These are phyloP conservation scores for Nudaria mundana DNA, from an alignment of 2,888 invertebrate genomes.

Conservation along the genomic window DNA sequence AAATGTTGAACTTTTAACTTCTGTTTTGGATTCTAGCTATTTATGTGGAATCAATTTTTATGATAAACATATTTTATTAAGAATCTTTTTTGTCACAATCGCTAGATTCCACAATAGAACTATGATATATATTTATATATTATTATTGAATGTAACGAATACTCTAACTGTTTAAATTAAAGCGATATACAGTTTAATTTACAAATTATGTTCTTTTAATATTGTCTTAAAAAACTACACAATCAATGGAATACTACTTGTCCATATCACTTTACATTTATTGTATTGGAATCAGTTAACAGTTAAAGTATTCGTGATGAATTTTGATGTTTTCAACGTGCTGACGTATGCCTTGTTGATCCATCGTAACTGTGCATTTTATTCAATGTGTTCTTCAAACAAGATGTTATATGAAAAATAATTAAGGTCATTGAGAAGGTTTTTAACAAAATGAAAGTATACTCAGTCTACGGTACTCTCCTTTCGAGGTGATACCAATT, in stretches of 20 bases:
- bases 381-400: slow-evolving; percentile 1
- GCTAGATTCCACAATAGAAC: slow-evolving; percentile 1
- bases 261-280: no score
- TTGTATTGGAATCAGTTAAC: no score
- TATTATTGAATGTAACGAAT: neutral
- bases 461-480: no score
- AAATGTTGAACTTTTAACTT: neutral
- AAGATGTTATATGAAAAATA: slow-evolving; percentile 7
- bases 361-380: slow-evolving; percentile 4
- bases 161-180: neutral
- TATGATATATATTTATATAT: no score
- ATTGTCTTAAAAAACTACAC: no score
- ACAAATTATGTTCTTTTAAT: no score
- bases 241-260: no score
- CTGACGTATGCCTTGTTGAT: slow-evolving; percentile 4
- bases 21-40: neutral
- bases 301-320: slow-evolving; percentile 1
- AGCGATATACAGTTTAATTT: neutral
- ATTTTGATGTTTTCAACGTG: neutral
- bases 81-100: neutral
- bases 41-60: no score
- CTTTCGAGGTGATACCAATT: no score
- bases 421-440: slow-evolving; percentile 11
- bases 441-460: slow-evolving; percentile 2
- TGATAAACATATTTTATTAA: neutral